phyloP scores from a whole-genome alignment of 2,113 vertebrate species.

The Anarrhichthys ocellatus region DNA sequence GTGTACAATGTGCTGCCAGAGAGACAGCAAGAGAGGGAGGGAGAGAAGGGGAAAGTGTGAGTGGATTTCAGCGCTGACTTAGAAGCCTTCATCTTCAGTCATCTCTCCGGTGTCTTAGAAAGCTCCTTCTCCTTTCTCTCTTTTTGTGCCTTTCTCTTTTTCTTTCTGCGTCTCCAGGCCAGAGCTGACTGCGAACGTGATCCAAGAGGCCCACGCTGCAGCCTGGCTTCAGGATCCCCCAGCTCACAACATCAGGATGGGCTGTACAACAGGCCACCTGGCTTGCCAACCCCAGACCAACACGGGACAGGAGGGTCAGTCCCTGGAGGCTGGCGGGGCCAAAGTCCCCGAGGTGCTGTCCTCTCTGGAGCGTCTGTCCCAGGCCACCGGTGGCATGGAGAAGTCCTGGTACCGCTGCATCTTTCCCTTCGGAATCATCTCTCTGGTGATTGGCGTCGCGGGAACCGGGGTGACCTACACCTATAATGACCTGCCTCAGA shows the following conservation, averaged over 20 bases:
- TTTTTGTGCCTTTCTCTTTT: constrained; percentile 32
- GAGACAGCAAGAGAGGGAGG: constrained; percentile 63
- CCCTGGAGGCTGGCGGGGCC: constrained; percentile 70
- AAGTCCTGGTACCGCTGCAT: constrained; percentile 94
- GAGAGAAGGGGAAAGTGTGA: constrained; percentile 72
- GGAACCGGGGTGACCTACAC: constrained; percentile 92
- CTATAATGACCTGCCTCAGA: constrained; percentile 89
- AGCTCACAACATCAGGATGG: constrained; percentile 81
- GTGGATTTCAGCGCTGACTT: constrained; percentile 71
- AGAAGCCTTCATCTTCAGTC: constrained; percentile 49
- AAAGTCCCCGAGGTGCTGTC: constrained; percentile 86
- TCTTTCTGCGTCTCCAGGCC: constrained; percentile 51
- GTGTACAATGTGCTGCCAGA: constrained; percentile 81
- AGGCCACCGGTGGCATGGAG: constrained; percentile 91
- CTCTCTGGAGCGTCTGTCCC: constrained; percentile 87
- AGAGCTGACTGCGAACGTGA: constrained; percentile 41
- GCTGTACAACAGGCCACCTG: constrained; percentile 88
- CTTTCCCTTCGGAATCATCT: constrained; percentile 92
- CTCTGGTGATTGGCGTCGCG: constrained; percentile 89
- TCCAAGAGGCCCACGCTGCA: constrained; percentile 38
- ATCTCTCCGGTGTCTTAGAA: constrained; percentile 39
- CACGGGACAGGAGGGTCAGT: constrained; percentile 73
- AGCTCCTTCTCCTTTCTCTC: constrained; percentile 41
- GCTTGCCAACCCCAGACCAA: constrained; percentile 82
- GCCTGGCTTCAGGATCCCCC: constrained; percentile 24